phyloP scores from a whole-genome alignment of 2,113 vertebrate genomes.

The Bubo blakistoni region DNA sequence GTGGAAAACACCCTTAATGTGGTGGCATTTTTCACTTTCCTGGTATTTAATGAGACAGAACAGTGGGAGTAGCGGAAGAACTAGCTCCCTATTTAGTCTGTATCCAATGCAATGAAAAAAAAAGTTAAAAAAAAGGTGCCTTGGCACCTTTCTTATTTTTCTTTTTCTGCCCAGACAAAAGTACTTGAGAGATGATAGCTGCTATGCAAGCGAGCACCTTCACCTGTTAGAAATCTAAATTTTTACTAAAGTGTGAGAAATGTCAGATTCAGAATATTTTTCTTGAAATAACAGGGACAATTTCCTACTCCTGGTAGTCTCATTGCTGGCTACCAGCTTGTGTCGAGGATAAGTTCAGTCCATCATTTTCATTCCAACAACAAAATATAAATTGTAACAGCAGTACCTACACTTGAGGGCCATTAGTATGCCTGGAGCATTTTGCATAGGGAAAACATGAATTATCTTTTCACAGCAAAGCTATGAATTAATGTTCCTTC shows the following conservation, averaged over 20 bases:
- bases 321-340: not conserved
- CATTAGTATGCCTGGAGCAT: not conserved
- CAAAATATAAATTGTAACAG: not conserved
- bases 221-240: not conserved
- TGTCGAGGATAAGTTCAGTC: not conserved
- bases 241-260: not conserved
- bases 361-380: not conserved
- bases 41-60: not conserved
- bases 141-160: not conserved
- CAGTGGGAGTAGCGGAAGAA: not conserved
- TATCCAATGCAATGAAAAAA: not conserved
- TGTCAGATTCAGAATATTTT: not conserved
- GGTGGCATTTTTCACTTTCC: not conserved
- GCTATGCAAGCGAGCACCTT: not conserved
- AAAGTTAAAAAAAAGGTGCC: not conserved
- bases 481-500: not conserved
- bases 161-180: not conserved
- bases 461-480: not conserved
- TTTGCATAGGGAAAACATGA: not conserved
- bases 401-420: not conserved
- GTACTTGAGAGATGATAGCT: not conserved
- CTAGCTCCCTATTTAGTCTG: not conserved
- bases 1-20: not conserved
- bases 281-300: not conserved
- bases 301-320: not conserved